A percentile compares a stretch with the other conserved stretches of the same genome.
phyloP scores from a whole-genome alignment of 2,113 vertebrate genomes.

The Campylomormyrus tamandua region DNA sequence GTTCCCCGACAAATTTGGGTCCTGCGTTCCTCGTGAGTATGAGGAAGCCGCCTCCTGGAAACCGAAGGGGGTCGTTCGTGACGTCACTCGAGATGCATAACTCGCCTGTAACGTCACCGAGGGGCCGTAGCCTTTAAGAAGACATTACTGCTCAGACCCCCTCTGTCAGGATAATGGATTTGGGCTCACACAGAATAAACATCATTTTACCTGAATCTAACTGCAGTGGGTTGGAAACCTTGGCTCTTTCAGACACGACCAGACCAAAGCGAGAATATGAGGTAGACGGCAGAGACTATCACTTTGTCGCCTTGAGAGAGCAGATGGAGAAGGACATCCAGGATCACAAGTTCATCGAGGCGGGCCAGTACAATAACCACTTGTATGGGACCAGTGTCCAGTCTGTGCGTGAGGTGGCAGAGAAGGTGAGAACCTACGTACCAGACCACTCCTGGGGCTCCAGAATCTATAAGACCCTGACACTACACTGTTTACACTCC shows the following conservation, averaged over 20 bases:
- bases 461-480: not conserved
- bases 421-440: slow-evolving; percentile 69
- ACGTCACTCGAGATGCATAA: not conserved
- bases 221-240: not conserved
- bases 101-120: not conserved
- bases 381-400: slow-evolving; percentile 97
- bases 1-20: slow-evolving; percentile 97
- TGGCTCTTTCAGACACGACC: slow-evolving; percentile 74
- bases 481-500: not conserved
- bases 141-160: not conserved
- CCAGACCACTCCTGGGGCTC: not conserved
- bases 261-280: slow-evolving; percentile 95
- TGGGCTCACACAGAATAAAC: not conserved
- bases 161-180: not conserved
- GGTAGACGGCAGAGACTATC: slow-evolving; percentile 90
- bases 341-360: slow-evolving; percentile 97
- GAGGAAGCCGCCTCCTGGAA: not conserved
- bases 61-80: not conserved
- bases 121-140: not conserved
- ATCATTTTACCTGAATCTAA: not conserved
- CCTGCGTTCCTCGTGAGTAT: slow-evolving; percentile 92
- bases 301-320: slow-evolving; percentile 88
- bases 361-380: slow-evolving; percentile 97
- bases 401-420: slow-evolving; percentile 88
- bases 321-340: slow-evolving; percentile 99